Evolutionary conservation across 2,797 vertebrate genomes (phyloP).

Genomic region (Rhynchotus rufescens): DNA sequence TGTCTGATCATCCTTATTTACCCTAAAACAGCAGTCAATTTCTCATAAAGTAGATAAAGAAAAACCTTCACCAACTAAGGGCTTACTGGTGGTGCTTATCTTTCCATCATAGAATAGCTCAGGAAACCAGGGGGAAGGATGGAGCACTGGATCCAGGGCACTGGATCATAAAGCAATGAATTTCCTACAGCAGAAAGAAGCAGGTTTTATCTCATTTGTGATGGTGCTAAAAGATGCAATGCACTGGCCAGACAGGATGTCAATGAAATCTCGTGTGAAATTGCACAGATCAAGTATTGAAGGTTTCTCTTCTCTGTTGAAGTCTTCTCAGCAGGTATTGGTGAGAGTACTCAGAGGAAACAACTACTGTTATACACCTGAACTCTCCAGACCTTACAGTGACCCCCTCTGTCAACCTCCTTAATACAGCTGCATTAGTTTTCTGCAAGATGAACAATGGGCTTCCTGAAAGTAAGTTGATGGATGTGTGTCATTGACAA

Average conservation of each 20-base stretch:
- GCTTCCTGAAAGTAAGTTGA: neutral
- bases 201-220: neutral
- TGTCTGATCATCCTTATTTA: neutral
- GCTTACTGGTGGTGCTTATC: rapidly evolving
- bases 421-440: neutral
- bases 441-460: neutral
- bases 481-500: neutral
- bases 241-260: neutral
- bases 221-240: neutral
- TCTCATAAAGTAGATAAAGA: neutral
- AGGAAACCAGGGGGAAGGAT: rapidly evolving
- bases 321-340: neutral
- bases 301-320: neutral
- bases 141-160: neutral
- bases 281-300: neutral
- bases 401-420: neutral
- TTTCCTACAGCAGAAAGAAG: neutral
- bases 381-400: neutral
- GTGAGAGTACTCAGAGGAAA: neutral
- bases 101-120: neutral
- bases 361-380: neutral
- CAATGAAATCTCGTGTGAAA: neutral
- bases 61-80: neutral
- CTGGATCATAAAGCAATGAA: neutral
- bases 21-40: neutral